Percentiles rank a stretch among this genome's conserved stretches.
These are phyloP conservation scores for Aurelia aurita DNA, from an alignment of 30 jellyfish, hydroid and myxozoan species.

Conservation along the genomic window DNA sequence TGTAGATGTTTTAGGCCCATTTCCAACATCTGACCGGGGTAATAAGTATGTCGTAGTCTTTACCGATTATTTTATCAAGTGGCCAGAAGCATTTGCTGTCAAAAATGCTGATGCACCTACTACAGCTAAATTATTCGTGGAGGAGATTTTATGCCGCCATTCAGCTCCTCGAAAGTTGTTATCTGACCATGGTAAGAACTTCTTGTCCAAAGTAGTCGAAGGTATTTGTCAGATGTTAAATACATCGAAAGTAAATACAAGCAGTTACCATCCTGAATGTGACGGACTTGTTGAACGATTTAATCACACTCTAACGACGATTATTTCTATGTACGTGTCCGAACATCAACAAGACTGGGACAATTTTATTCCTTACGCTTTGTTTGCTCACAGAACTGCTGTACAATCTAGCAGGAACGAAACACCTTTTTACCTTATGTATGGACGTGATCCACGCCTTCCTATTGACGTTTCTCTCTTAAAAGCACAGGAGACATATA, in stretches of 20 bases:
- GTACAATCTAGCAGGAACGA: conserved; percentile 31
- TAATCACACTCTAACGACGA: conserved; percentile 38
- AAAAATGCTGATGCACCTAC: conserved; percentile 22
- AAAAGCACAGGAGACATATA: conserved; percentile 5
- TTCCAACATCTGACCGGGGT: conserved; percentile 30
- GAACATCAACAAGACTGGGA: conserved; percentile 67
- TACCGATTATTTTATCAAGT: conserved; percentile 14
- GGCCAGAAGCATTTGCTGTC: conserved; percentile 72
- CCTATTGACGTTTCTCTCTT: conserved; percentile 52
- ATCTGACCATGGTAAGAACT: conserved; percentile 33
- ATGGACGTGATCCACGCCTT: conserved; percentile 59
- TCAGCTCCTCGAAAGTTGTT: conserved; percentile 31
- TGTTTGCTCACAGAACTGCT: conserved; percentile 48
- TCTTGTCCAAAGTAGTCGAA: conserved; percentile 18
- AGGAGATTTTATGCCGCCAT: conserved; percentile 56
- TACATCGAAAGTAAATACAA: conserved; percentile 29
- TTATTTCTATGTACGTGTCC: conserved; percentile 55
- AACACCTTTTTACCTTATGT: conserved; percentile 38
- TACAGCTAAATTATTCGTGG: conserved; percentile 22
- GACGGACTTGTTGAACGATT: conserved; percentile 64
- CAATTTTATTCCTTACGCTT: conserved; percentile 32
- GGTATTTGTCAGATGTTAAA: conserved; percentile 46
- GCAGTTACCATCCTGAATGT: conserved; percentile 54
- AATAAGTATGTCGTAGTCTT: conserved; percentile 32
- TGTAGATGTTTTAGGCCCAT: conserved; percentile 41